Conservation (phyloP, 2,797 vertebrate species). For the Sebastes minor region DNA sequence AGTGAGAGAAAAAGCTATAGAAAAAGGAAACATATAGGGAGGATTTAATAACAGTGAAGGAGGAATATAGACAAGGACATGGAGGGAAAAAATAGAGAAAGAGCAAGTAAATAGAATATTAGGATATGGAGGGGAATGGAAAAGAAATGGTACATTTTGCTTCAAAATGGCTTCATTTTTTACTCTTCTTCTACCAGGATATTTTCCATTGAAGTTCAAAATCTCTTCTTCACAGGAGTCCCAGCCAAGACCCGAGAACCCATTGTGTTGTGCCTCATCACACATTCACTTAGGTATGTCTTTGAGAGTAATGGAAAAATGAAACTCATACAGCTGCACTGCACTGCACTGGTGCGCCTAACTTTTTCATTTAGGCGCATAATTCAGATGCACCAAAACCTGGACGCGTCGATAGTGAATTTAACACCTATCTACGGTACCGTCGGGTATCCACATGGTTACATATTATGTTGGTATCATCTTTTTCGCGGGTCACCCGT, state of each 20-base stretch:
- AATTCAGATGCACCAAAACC: too few relatives aligned
- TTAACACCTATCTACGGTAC: too few relatives aligned
- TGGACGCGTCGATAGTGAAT: too few relatives aligned
- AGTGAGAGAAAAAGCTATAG: neutral
- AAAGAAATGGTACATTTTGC: neutral
- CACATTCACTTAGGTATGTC: neutral
- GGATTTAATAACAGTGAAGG: neutral
- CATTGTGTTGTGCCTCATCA: slow-evolving; percentile 5
- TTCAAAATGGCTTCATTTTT: slow-evolving; percentile 4
- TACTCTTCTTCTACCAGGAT: neutral
- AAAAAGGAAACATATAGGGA: slow-evolving; percentile 19
- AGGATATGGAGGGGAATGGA: slow-evolving; percentile 17
- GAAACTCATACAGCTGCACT: neutral
- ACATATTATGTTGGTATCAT: too few relatives aligned
- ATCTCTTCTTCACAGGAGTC: too few relatives aligned
- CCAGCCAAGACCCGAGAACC: too few relatives aligned
- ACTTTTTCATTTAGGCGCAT: too few relatives aligned
- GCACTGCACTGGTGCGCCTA: too few relatives aligned
- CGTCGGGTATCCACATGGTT: too few relatives aligned
- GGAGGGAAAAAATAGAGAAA: neutral
- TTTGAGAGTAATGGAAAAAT: slow-evolving; percentile 22
- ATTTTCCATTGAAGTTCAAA: neutral
- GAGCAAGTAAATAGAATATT: neutral
- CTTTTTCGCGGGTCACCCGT: too few relatives aligned
- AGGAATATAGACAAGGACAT: neutral